Evolutionary conservation across 2,113 vertebrate genomes (phyloP).

Genomic region (Lethenteron camtschaticum): DNA sequence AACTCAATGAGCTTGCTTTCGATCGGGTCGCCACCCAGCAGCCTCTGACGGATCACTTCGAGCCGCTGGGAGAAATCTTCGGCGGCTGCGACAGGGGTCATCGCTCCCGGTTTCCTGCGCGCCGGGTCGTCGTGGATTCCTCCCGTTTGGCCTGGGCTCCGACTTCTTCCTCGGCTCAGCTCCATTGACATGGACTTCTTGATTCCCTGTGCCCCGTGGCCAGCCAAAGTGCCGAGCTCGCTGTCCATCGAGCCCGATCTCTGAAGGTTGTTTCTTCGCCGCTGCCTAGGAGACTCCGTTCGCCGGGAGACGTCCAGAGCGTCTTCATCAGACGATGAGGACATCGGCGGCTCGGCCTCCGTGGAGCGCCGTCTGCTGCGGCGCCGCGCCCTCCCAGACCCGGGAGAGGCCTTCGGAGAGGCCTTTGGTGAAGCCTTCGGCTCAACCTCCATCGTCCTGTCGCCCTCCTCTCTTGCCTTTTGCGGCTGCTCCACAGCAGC

Average conservation of each 20-base stretch:
- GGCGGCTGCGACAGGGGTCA: constrained; percentile 16
- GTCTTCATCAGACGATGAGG: no score
- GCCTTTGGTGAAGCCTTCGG: no score
- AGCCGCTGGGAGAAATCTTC: constrained; percentile 66
- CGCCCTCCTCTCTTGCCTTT: no score
- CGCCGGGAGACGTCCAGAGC: no score
- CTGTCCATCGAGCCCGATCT: constrained; percentile 71
- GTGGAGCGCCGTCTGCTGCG: no score
- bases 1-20: constrained; percentile 77
- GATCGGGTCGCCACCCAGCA: constrained; percentile 43
- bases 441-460: no score
- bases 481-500: no score
- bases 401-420: no score
- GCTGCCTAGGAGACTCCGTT: background rate
- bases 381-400: no score
- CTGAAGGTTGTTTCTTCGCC: constrained; percentile 38
- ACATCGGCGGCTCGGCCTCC: no score
- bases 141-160: constrained; percentile 17
- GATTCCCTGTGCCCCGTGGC: constrained; percentile 16
- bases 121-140: constrained; percentile 6
- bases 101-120: constrained; percentile 14
- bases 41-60: constrained; percentile 64
- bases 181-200: constrained; percentile 66
- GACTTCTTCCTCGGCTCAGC: constrained; percentile 29
- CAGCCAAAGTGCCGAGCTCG: constrained; percentile 18